These are phyloP conservation scores for Colletes latitarsis DNA, from an alignment of 1,140 invertebrate species.

Conservation along the genomic window DNA sequence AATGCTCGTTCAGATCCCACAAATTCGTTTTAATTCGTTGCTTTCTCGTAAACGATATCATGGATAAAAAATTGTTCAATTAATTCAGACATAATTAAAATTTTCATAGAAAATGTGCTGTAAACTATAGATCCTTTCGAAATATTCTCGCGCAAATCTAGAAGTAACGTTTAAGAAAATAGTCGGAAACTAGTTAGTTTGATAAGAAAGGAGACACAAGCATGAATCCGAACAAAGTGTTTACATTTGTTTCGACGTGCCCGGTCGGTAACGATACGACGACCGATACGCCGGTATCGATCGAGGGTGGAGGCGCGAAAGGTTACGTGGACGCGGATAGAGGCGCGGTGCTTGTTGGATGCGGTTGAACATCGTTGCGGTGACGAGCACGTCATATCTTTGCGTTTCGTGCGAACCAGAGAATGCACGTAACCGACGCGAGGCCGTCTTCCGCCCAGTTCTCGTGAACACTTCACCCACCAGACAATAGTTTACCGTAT, in stretches of 20 bases:
- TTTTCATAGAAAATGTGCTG: too few relatives aligned
- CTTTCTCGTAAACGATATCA: background rate
- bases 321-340: constrained; percentile 12
- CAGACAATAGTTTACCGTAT: constrained; percentile 78
- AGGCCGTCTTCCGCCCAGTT: constrained; percentile 70
- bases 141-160: too few relatives aligned
- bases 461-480: constrained; percentile 73
- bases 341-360: constrained; percentile 26
- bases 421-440: constrained; percentile 63
- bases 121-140: too few relatives aligned
- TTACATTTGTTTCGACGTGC: background rate
- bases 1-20: background rate
- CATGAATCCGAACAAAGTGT: background rate
- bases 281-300: constrained; percentile 32
- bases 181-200: too few relatives aligned
- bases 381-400: constrained; percentile 41
- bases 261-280: constrained; percentile 3
- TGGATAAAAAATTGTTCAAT: too few relatives aligned
- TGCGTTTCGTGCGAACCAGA: constrained; percentile 43
- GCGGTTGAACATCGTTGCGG: constrained; percentile 33
- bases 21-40: background rate
- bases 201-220: too few relatives aligned
- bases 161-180: too few relatives aligned
- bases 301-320: constrained; percentile 29
- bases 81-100: too few relatives aligned